A percentile compares a stretch with the other conserved stretches of the same genome.
phyloP scores from a whole-genome alignment of 2,888 invertebrate species.

The Amblyjoppa proteus region DNA sequence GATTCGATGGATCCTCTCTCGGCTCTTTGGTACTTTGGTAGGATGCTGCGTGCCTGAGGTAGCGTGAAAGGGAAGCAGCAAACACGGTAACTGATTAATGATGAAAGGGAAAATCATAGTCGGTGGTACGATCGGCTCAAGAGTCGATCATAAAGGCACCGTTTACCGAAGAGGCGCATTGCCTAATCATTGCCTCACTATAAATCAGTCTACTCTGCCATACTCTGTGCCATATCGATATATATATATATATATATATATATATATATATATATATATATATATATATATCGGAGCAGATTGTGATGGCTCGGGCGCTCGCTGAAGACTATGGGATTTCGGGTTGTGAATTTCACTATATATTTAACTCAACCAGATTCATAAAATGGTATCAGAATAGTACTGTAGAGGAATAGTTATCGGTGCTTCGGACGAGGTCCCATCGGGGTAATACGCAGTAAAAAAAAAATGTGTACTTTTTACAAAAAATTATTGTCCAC shows the following conservation, averaged over 20 bases:
- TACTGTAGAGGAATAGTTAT: not conserved
- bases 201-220: constrained; percentile 81
- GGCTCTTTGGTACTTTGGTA: constrained; percentile 48
- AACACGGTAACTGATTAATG: constrained; percentile 80
- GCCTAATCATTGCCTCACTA: constrained; percentile 83
- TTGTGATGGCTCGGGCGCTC: not conserved
- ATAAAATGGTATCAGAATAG: not conserved
- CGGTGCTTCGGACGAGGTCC: too few relatives aligned
- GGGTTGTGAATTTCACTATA: not conserved
- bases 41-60: constrained; percentile 64
- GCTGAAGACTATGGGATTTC: not conserved
- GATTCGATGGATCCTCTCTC: constrained; percentile 63
- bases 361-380: not conserved
- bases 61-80: constrained; percentile 73
- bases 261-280: not conserved
- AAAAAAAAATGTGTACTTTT: too few relatives aligned
- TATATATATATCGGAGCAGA: not conserved
- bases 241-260: constrained; percentile 3
- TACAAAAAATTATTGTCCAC: too few relatives aligned
- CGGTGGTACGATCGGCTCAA: constrained; percentile 73
- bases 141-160: constrained; percentile 80
- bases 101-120: constrained; percentile 77
- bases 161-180: constrained; percentile 81
- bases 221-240: constrained; percentile 13
- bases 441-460: too few relatives aligned